Base-by-base conservation (phyloP, 2,113 vertebrate species). In the Microtus oregoni region DNA sequence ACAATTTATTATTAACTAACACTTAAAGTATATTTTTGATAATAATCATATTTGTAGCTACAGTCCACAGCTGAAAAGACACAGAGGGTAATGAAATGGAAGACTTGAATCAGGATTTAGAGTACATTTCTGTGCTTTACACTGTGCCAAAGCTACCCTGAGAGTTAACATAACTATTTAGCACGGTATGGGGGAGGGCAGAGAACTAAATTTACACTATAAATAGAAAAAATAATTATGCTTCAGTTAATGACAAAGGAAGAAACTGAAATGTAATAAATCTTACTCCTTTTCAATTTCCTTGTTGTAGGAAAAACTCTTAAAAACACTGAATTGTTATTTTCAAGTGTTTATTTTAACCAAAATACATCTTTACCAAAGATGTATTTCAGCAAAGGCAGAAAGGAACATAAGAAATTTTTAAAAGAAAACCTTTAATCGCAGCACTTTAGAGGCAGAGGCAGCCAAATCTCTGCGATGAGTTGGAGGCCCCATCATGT, bases 201-300 rank as follows among this genome's bases (percentile, higher is more conserved):
- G 0, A 68, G 19, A 92, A 95, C 83, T 91, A 91, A 73, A 88
- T 93, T 15, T 55, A 26, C 81, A 85, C 0, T 86, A 52, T 63
- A 85, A 24, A 92, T 22, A 88, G 28, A 72, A 95, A 65, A 92
- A 86, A 95, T 52, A 97, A 65, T 65, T 4, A 50, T 50, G 7
- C 11, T 58, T 95, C n/a, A 75, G n/a, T n/a, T 15, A 97, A 93
- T 13, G 30, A 94, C 7, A 17, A 96, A 94, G 19, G 14, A 96
- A 47, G 68, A 96, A 95, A 86, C 47, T 91, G 13, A 94, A 94
- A 89, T 75, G 30, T 14, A 91, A 93, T 79, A 22, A 78, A 92
- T 35, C 28, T 91, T 14, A 67, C 4, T 72, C 41, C 26, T 11
- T 91, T 82, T 90, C 5, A 1, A 92, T 94, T 93, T 94, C 91